These are phyloP conservation scores for Calliopum simillimum DNA, from an alignment of 2,888 invertebrate genomes.

Conservation along the genomic window DNA sequence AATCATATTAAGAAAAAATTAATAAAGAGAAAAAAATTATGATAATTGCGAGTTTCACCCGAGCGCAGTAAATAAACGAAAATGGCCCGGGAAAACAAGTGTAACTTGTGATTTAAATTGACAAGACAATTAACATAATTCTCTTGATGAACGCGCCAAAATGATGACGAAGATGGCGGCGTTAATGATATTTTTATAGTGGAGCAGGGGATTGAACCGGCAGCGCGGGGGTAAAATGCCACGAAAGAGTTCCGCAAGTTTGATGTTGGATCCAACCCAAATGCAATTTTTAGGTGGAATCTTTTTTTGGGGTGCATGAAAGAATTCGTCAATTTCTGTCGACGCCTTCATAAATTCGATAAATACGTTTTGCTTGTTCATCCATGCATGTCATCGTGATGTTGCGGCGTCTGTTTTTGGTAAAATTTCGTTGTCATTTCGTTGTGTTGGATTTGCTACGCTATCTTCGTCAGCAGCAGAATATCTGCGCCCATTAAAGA, in stretches of 20 bases:
- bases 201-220: neutral
- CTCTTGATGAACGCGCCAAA: conserved; percentile 44
- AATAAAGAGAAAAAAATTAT: no score
- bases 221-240: no score
- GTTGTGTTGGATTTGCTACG: no score
- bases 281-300: no score
- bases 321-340: conserved; percentile 33
- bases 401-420: neutral
- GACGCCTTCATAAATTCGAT: conserved; percentile 31
- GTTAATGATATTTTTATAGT: neutral
- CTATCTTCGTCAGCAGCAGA: no score
- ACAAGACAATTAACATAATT: conserved; percentile 62
- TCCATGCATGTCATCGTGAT: neutral
- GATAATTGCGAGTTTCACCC: conserved; percentile 64
- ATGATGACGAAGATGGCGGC: neutral
- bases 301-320: neutral
- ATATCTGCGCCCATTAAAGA: conserved; percentile 6
- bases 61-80: conserved; percentile 54
- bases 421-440: neutral
- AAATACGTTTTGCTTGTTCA: neutral
- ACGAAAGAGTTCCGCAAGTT: conserved; percentile 15
- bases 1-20: conserved; percentile 63
- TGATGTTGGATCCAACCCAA: conserved; percentile 1
- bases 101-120: conserved; percentile 64
- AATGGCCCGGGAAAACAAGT: conserved; percentile 55